A percentile compares a stretch with the other conserved stretches of the same genome.
phyloP scores from a whole-genome alignment of 2,888 invertebrate species.

The Drosophila rubida region DNA sequence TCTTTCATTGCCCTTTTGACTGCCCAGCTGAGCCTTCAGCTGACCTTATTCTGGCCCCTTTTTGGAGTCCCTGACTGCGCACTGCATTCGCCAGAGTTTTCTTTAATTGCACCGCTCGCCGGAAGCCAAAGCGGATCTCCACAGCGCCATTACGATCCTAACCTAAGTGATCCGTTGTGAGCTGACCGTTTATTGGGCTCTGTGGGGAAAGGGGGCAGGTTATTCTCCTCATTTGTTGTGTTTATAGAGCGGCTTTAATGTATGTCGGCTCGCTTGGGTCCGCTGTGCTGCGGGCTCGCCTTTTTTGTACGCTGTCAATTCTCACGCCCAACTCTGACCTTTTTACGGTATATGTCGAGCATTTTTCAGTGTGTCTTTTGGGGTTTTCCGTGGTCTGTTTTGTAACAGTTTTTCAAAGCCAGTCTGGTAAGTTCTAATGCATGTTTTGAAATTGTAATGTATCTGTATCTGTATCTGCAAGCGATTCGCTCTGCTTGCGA shows the following conservation, averaged over 20 bases:
- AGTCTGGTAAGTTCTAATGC: slow-evolving; percentile 24
- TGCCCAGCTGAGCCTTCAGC: slow-evolving; percentile 28
- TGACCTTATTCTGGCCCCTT: slow-evolving; percentile 54
- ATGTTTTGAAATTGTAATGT: slow-evolving; percentile 40
- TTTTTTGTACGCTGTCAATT: slow-evolving; percentile 41
- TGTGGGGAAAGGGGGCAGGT: not conserved
- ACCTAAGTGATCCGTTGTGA: slow-evolving; percentile 29
- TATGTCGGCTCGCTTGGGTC: slow-evolving; percentile 39
- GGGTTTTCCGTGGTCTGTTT: slow-evolving; percentile 34
- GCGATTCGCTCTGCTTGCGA: slow-evolving; percentile 62
- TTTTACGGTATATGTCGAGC: slow-evolving; percentile 57
- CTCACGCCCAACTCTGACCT: slow-evolving; percentile 74
- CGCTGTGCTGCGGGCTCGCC: slow-evolving; percentile 16
- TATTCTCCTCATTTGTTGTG: slow-evolving; percentile 17
- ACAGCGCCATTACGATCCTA: slow-evolving; percentile 25
- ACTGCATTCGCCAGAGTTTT: slow-evolving; percentile 16
- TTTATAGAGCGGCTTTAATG: slow-evolving; percentile 61
- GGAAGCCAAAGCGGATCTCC: slow-evolving; percentile 20
- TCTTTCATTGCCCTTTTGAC: slow-evolving; percentile 39
- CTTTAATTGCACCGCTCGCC: slow-evolving; percentile 34
- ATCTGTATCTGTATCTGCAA: slow-evolving; percentile 15
- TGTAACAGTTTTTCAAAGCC: slow-evolving; percentile 47
- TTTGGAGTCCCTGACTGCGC: slow-evolving; percentile 13
- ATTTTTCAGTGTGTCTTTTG: slow-evolving; percentile 18
- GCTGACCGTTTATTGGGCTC: slow-evolving; percentile 20